Conservation (phyloP, 1,140 invertebrate genomes). For the Drosophila asahinai region DNA sequence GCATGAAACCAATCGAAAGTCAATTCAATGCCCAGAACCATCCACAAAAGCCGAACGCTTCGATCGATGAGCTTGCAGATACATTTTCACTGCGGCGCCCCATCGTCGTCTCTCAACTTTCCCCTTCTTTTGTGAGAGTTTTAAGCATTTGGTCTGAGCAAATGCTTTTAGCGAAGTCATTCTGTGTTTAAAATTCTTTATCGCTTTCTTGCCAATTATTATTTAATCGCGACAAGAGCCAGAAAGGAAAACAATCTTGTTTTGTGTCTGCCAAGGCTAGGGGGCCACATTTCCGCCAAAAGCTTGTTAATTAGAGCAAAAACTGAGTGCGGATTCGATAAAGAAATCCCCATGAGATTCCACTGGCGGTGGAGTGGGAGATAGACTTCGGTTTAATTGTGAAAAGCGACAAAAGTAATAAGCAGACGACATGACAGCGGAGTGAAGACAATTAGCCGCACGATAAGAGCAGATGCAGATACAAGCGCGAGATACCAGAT, state of each 20-base stretch:
- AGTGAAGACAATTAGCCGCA: slow-evolving; percentile 79
- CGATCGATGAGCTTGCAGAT: slow-evolving; percentile 14
- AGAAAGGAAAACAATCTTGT: slow-evolving; percentile 50
- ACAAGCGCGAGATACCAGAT: slow-evolving; percentile 60
- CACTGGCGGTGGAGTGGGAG: slow-evolving; percentile 30
- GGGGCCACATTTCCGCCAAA: slow-evolving; percentile 40
- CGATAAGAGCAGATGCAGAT: slow-evolving; percentile 72
- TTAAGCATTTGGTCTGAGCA: slow-evolving; percentile 9
- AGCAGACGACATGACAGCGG: slow-evolving; percentile 70
- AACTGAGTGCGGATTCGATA: slow-evolving; percentile 31
- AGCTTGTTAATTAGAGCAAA: slow-evolving; percentile 59
- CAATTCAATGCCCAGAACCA: slow-evolving; percentile 17
- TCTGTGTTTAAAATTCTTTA: slow-evolving; percentile 50
- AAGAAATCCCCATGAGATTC: slow-evolving; percentile 38
- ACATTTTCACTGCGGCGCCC: slow-evolving; percentile 5
- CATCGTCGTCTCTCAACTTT: slow-evolving; percentile 26
- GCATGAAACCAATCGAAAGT: slow-evolving; percentile 29
- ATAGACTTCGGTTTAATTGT: slow-evolving; percentile 70
- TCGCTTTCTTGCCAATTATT: slow-evolving; percentile 58
- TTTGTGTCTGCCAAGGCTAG: slow-evolving; percentile 63
- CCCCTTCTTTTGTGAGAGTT: slow-evolving; percentile 43
- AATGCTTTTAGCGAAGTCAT: slow-evolving; percentile 37
- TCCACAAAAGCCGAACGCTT: slow-evolving; percentile 1
- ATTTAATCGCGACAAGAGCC: slow-evolving; percentile 48
- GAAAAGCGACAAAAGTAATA: slow-evolving; percentile 72